These are phyloP conservation scores for Labeo rohita DNA, from an alignment of 2,113 vertebrate species.

Conservation along the genomic window DNA sequence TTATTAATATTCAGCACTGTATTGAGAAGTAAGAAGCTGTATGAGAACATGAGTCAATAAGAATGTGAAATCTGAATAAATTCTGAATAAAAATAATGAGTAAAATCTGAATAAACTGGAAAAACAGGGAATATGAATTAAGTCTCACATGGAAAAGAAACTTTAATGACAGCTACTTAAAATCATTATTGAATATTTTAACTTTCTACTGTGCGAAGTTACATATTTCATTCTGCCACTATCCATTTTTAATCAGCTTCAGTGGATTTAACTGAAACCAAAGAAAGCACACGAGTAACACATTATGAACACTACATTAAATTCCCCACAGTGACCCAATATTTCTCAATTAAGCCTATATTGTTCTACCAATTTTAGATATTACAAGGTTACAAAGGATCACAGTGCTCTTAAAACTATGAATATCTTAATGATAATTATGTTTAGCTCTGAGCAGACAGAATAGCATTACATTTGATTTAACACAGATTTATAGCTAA, in stretches of 20 bases:
- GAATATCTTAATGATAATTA: not conserved
- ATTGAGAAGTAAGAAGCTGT: constrained; percentile 14
- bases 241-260: not conserved
- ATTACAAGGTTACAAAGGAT: not conserved
- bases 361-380: not conserved
- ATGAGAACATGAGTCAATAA: constrained; percentile 21
- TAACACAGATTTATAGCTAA: not conserved
- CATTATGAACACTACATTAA: constrained; percentile 20
- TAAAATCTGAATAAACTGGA: constrained; percentile 16
- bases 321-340: not conserved
- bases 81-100: constrained; percentile 6
- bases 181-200: not conserved
- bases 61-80: constrained; percentile 1
- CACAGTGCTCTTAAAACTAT: not conserved
- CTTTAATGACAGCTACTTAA: constrained; percentile 10
- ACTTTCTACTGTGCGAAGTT: not conserved
- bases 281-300: not conserved
- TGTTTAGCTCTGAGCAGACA: constrained; percentile 13
- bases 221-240: not conserved
- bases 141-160: not conserved
- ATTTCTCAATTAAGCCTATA: not conserved
- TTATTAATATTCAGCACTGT: constrained; percentile 31
- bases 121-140: constrained; percentile 10
- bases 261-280: not conserved
- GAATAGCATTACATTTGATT: not conserved